Evolutionary conservation across 2,888 invertebrate species (phyloP), one percentile per base, ranked within the genome.

Genomic region (Hoplodrina blanda): DNA sequence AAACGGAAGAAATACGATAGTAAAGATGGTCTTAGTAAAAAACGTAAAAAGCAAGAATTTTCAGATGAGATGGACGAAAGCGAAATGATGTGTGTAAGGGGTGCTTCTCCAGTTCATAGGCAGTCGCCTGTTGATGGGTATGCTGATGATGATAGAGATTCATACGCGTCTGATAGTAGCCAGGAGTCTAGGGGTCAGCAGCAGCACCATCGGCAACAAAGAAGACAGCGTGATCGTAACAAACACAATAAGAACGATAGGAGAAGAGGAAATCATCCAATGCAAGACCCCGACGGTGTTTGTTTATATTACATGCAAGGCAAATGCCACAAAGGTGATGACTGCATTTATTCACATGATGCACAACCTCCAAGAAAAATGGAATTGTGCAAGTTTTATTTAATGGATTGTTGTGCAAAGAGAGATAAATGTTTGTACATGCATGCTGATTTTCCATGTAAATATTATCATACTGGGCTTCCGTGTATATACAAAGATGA

Each of bases 361-460:
- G 97, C 97, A 59, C 95, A 97, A 64, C 98, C 97, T 56, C 98
- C 98, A 0, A 97, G 98, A 83, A 99, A 99, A 95, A 97, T 98
- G 96, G 99, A 99, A 93, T 95, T 99, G 3, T 99, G 99, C 94
- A 99, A 99, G 95, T 99, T 99, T 95, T 99, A 99, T 95, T 94
- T 99, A 73, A 98, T 98, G 97, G 99, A 99, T 83, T 98, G 98
- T 92, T 99, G 99, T 95, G 98, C 98, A 65, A 99, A 99, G 95
- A 97, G 98, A 87, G 99, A 99, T 85, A 98, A 98, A 93, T 99
- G 99, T 95, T 96, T 98, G 25, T 99, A 99, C 91, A 98, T 99
- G 98, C 99, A 99, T 95, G 97, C 98, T 87, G 99, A 99, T 92
- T 99, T 99, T 92, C 99, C 99, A 20, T 99, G 99, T 95, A 99